phyloP scores from a whole-genome alignment of 2,113 vertebrate species.

The Calidris pugnax region DNA sequence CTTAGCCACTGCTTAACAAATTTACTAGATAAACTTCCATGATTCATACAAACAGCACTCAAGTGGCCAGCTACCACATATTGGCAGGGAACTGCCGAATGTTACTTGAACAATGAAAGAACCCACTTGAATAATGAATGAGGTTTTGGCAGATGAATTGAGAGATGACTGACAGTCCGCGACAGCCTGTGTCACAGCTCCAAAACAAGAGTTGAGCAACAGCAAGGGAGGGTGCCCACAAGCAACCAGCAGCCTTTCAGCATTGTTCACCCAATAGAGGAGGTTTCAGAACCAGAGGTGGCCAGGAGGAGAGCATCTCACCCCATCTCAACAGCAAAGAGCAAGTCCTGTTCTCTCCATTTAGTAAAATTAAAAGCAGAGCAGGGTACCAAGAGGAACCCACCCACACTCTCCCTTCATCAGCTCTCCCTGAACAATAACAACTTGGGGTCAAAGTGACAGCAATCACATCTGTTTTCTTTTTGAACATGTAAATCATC shows the following conservation, averaged over 20 bases:
- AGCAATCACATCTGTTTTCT: neutral
- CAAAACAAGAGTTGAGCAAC: neutral
- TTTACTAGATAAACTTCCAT: constrained; percentile 32
- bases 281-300: constrained; percentile 6
- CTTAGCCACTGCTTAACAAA: constrained; percentile 29
- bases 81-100: neutral
- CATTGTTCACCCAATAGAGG: neutral
- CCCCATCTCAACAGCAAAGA: constrained; percentile 10
- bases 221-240: neutral
- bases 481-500: neutral
- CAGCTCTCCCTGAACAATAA: neutral
- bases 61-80: constrained; percentile 35
- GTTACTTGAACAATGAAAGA: constrained; percentile 10
- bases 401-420: neutral
- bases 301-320: neutral
- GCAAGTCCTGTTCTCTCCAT: neutral
- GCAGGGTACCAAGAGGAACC: neutral
- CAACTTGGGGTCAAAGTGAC: neutral
- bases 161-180: neutral
- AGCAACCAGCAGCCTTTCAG: constrained; percentile 5
- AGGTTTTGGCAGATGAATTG: neutral
- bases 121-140: neutral
- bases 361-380: constrained; percentile 32
- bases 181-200: neutral
- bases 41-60: constrained; percentile 38